Conservation (phyloP, 2,113 vertebrate genomes). For the Pseudorhombus dupliciocellatus region DNA sequence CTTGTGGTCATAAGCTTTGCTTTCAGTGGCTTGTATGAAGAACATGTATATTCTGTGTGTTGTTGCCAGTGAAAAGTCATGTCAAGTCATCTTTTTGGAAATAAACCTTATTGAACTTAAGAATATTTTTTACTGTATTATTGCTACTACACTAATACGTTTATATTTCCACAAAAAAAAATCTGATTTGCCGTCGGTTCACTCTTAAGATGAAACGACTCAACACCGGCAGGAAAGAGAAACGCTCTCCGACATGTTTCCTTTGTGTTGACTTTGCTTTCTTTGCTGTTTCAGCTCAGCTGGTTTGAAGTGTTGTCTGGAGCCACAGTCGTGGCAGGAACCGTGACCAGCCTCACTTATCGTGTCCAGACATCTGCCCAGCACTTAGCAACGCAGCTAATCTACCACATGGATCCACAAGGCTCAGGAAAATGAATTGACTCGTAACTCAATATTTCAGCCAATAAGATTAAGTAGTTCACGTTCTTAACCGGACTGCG, state of each 20-base stretch:
- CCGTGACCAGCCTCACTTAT: constrained; percentile 48
- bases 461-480: constrained; percentile 7
- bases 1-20: constrained; percentile 53
- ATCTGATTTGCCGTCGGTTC: not conserved
- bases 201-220: too few species aligned
- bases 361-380: constrained; percentile 52
- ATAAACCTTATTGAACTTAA: constrained; percentile 49
- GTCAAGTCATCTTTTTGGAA: constrained; percentile 43
- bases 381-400: constrained; percentile 45
- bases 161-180: not conserved
- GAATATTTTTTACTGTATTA: constrained; percentile 39
- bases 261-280: constrained; percentile 13
- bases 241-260: not conserved
- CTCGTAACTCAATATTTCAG: constrained; percentile 58
- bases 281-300: constrained; percentile 58
- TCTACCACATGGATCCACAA: constrained; percentile 41
- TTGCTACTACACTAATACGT: not conserved
- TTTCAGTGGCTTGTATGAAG: constrained; percentile 58
- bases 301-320: constrained; percentile 73
- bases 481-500: constrained; percentile 11
- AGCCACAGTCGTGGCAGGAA: constrained; percentile 49
- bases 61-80: constrained; percentile 49
- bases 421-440: constrained; percentile 63
- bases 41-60: constrained; percentile 52
- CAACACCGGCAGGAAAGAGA: not conserved